phyloP scores from a whole-genome alignment of 2,888 invertebrate species.

The Diarsia mendica region DNA sequence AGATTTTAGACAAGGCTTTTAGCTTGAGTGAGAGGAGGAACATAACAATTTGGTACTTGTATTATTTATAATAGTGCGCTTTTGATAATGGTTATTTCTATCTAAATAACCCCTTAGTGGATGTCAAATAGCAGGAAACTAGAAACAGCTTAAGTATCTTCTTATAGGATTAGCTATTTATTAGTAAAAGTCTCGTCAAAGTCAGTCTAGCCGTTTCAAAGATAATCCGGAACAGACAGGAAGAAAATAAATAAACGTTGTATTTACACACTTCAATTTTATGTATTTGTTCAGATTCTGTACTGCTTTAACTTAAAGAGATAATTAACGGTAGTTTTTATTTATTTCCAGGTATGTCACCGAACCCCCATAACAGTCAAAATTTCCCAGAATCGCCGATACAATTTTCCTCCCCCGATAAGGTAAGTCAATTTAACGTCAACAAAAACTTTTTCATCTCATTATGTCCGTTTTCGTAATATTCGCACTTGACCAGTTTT shows the following conservation, averaged over 20 bases:
- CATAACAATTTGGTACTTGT: not conserved
- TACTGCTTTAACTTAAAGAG: not conserved
- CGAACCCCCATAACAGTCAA: not conserved
- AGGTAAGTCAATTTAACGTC: constrained; percentile 19
- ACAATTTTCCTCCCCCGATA: not conserved
- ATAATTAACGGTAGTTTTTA: constrained; percentile 4
- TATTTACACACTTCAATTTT: too few relatives aligned
- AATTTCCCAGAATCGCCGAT: constrained; percentile 7
- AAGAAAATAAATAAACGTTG: too few relatives aligned
- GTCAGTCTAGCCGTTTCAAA: too few relatives aligned
- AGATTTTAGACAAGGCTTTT: not conserved
- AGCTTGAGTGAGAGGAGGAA: too few relatives aligned
- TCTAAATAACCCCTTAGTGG: too few relatives aligned
- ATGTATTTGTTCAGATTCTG: not conserved
- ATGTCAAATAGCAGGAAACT: too few relatives aligned
- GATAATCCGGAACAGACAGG: too few relatives aligned
- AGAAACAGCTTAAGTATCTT: too few relatives aligned
- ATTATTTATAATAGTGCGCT: not conserved
- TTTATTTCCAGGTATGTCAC: not conserved
- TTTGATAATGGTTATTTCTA: not conserved
- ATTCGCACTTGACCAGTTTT: constrained; percentile 8
- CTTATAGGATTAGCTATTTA: too few relatives aligned
- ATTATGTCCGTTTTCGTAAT: constrained; percentile 26
- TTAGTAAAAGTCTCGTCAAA: too few relatives aligned
- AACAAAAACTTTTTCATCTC: constrained; percentile 3